Base-by-base conservation (phyloP, 2,888 invertebrate genomes). In the Drosophila lutescens region DNA sequence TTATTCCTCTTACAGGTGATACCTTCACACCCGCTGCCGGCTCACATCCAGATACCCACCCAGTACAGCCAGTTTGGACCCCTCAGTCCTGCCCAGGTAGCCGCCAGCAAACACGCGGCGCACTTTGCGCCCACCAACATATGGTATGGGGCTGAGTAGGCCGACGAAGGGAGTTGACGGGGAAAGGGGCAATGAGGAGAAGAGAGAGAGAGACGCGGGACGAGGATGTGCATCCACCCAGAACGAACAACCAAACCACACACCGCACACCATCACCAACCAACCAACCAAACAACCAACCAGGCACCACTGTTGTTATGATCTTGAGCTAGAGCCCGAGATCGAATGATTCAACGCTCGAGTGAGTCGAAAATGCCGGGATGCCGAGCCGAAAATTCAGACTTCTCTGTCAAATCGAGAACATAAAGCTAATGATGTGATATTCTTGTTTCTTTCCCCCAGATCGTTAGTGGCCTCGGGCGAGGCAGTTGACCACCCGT, bases 1-100 rank as follows among this genome's bases (percentile, higher is more conserved):
- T 12, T 44, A 17, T 10, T 12, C 5, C 6, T 10, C 12, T n/a
- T 2, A 0, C 34, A 95, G 92, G 93, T 94, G 44, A 92, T 93
- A 81, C 94, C 96, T 71, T 94, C 95, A 54, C 96, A 96, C 92
- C 96, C 96, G 49, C 92, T 96, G 86, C 96, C 96, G 72, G 96
- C 96, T 9, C 97, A 97, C 91, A 95, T 96, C 92, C 96, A 96
- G 91, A 96, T 95, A 89, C 95, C 95, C 62, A 94, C 95, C 30
- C 95, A 95, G 80, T 94, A 94, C 86, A 94, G 92, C 86, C 93
- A 92, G 87, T 92, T 92, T 87, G 92, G 92, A 76, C 92, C 93
- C 51, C 78, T 93, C 62, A 92, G 93, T 90, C 92, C 93, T 69
- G 92, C 92, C 38, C 92, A 92, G 86, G 92, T 93, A 80, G 90